Conservation (phyloP, 2,888 invertebrate species). For the Morpho achilles region DNA sequence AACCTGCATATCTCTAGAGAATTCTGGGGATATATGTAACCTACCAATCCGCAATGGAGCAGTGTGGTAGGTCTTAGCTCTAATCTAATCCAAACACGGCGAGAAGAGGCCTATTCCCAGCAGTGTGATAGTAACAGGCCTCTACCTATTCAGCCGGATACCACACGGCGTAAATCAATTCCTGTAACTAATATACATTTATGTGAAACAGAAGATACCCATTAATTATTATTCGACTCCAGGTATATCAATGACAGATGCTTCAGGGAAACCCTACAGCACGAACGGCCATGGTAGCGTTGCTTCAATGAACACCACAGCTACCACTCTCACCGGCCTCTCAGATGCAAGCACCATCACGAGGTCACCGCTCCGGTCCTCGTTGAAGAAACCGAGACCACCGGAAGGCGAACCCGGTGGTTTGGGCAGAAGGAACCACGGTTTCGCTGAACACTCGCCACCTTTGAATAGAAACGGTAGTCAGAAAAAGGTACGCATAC, state of each 20-base stretch:
- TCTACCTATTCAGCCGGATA: too few relatives aligned
- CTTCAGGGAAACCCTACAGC: constrained; percentile 90
- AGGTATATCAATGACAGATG: constrained; percentile 92
- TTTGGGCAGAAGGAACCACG: constrained; percentile 92
- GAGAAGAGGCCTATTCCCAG: too few relatives aligned
- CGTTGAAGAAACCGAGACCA: constrained; percentile 89
- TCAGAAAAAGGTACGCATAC: constrained; percentile 94
- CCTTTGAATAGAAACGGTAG: constrained; percentile 91
- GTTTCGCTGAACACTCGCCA: constrained; percentile 90
- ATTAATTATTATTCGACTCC: too few relatives aligned
- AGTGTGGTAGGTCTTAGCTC: too few relatives aligned
- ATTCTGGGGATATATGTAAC: too few relatives aligned
- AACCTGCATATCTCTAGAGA: too few relatives aligned
- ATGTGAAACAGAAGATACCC: too few relatives aligned
- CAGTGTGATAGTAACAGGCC: too few relatives aligned
- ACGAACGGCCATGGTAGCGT: constrained; percentile 83
- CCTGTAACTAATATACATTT: too few relatives aligned
- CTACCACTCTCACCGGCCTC: constrained; percentile 81
- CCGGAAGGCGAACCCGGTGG: constrained; percentile 69
- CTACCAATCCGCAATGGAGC: too few relatives aligned
- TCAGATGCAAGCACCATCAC: constrained; percentile 71
- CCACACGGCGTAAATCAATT: too few relatives aligned
- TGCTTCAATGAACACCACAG: constrained; percentile 85
- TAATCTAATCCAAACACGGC: too few relatives aligned
- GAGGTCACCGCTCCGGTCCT: constrained; percentile 81